Percentiles rank a stretch among this genome's conserved stretches.
phyloP scores from a whole-genome alignment of 2,888 invertebrate genomes.

The Atrina japonica region DNA sequence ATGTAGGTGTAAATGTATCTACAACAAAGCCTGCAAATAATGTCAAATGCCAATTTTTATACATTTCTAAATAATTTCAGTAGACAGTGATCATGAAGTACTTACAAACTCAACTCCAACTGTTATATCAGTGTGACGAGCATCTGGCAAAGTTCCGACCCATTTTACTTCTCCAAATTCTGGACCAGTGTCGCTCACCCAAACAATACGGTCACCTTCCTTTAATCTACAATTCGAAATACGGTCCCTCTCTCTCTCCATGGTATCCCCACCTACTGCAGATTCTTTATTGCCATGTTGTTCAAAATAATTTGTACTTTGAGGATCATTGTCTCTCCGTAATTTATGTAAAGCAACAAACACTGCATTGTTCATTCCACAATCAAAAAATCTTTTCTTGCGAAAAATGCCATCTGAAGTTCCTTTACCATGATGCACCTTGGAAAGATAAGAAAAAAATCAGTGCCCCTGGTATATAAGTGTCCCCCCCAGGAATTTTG shows the following conservation, averaged over 20 bases:
- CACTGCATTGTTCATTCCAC: slow-evolving; percentile 61
- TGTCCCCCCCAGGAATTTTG: no score
- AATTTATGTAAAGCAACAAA: slow-evolving; percentile 70
- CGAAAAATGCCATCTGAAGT: slow-evolving; percentile 66
- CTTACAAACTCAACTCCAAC: slow-evolving; percentile 84
- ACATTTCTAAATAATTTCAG: neutral
- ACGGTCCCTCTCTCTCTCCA: slow-evolving; percentile 10
- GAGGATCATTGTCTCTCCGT: slow-evolving; percentile 46
- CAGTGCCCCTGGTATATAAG: no score
- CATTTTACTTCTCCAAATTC: slow-evolving; percentile 82
- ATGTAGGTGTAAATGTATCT: no score
- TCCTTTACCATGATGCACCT: slow-evolving; percentile 63
- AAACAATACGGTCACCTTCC: slow-evolving; percentile 82
- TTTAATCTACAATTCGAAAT: slow-evolving; percentile 44
- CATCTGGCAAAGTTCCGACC: slow-evolving; percentile 82
- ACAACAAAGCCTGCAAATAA: slow-evolving; percentile 25
- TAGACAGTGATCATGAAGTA: slow-evolving; percentile 43
- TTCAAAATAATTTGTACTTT: slow-evolving; percentile 21
- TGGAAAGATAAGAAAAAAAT: no score
- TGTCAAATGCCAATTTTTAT: neutral
- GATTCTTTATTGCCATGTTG: neutral
- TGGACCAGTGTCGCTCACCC: slow-evolving; percentile 82
- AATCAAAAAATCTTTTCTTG: slow-evolving; percentile 62
- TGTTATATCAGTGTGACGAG: slow-evolving; percentile 80
- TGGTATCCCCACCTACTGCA: slow-evolving; percentile 1